A percentile compares a stretch with the other conserved stretches of the same genome.
phyloP scores from a whole-genome alignment of 2,113 vertebrate species.

The Cyprinodon tularosa region DNA sequence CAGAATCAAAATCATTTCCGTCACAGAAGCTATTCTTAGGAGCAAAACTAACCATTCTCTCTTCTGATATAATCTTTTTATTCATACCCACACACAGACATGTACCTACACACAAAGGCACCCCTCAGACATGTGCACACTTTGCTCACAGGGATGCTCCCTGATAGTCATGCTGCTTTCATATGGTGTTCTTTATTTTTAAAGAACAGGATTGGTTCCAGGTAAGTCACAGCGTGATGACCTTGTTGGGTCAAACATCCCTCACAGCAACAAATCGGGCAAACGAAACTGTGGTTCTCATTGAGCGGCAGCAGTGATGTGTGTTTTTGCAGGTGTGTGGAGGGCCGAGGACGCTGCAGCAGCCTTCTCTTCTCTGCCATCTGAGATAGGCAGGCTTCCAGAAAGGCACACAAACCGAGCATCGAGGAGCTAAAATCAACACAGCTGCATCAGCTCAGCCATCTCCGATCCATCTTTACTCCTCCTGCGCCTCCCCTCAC shows the following conservation, averaged over 20 bases:
- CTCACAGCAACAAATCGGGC: slow-evolving; percentile 24
- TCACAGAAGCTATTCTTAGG: slow-evolving; percentile 78
- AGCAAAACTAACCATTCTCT: slow-evolving; percentile 69
- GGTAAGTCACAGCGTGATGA: slow-evolving; percentile 60
- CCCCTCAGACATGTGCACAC: slow-evolving; percentile 8
- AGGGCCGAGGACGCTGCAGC: slow-evolving; percentile 33
- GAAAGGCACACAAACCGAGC: slow-evolving; percentile 31
- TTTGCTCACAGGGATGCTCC: slow-evolving; percentile 55
- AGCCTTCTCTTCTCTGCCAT: slow-evolving; percentile 9
- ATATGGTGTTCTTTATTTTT: slow-evolving; percentile 55
- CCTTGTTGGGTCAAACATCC: slow-evolving; percentile 43
- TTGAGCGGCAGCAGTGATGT: slow-evolving; percentile 23
- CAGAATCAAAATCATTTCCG: slow-evolving; percentile 76
- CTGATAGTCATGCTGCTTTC: slow-evolving; percentile 63
- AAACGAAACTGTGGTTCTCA: slow-evolving; percentile 38
- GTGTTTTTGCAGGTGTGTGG: slow-evolving; percentile 67
- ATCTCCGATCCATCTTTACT: slow-evolving; percentile 54
- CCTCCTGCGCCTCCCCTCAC: slow-evolving; percentile 44
- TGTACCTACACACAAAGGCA: neutral
- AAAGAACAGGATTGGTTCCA: slow-evolving; percentile 66
- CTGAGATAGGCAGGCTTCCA: slow-evolving; percentile 2
- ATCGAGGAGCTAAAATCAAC: slow-evolving; percentile 65
- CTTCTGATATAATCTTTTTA: slow-evolving; percentile 71
- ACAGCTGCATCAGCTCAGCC: slow-evolving; percentile 72
- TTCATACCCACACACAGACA: slow-evolving; percentile 38